Base-by-base conservation (phyloP, 1,140 invertebrate species). In the Papilio machaon region DNA sequence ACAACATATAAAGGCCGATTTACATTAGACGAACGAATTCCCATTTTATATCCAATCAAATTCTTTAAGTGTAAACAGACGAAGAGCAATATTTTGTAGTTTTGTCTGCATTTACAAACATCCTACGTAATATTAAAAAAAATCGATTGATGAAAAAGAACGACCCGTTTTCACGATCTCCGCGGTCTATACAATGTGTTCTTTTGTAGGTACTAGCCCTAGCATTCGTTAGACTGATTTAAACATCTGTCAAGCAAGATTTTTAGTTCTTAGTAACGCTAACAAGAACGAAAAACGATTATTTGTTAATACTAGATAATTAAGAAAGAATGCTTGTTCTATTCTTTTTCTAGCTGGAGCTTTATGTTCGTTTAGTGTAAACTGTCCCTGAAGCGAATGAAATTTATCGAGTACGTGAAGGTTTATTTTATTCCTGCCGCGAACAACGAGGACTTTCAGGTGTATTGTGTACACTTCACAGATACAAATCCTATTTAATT, bases 381-480 rank as follows among this genome's bases (percentile, higher is more conserved):
- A 58, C 54, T 7, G 54, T 9, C 54, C 17, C 54, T 19, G n/a
- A 19, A 10, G n/a, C 54, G 54, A 58, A 58, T 58, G 54, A 58
- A 58, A 58, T 58, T 58, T 58, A 58, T 58, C n/a, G 54, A 58
- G 54, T 58, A 58, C 54, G n/a, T 58, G 54, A 58, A 70, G 64
- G 11, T 70, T 30, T 17, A 70, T 70, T 70, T 70, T 70, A 70
- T 70, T 70, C 64, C 13, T 1, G 13, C 11, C 64, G 64, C 64
- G 30, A 35, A 70, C 30, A 70, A 70, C n/a, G 11, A 35, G 30
- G 30, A 38, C 30, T 70, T 70, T 70, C 64, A 70, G 11, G 30
- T 70, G 64, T 70, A 70, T 70, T 70, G 64, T 70, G 64, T 70
- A 70, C 13, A 60, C 17, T 60, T 60, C 58, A 38, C 11, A 70